phyloP scores from a whole-genome alignment of 30 jellyfish, hydroid and myxozoan species.

The Hydractinia symbiolongicarpus region DNA sequence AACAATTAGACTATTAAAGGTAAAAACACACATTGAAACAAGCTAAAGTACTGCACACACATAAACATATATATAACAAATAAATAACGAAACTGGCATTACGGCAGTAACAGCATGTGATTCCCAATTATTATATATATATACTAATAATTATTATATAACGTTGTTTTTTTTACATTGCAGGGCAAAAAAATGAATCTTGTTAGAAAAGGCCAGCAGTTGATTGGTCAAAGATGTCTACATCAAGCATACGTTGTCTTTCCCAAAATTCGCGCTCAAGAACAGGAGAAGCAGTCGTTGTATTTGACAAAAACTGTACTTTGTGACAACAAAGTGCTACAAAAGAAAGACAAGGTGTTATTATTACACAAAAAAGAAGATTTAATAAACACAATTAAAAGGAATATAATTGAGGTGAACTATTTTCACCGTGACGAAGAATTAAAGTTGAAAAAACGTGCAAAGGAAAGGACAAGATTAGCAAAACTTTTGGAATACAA shows the following conservation, averaged over 20 bases:
- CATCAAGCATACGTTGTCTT: constrained; percentile 10
- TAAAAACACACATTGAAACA: no score
- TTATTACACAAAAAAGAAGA: neutral
- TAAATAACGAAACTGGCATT: no score
- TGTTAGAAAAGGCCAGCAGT: neutral
- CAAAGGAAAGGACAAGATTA: constrained; percentile 1
- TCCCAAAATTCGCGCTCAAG: constrained; percentile 33
- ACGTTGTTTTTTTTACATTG: no score
- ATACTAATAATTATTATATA: no score
- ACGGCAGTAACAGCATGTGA: no score
- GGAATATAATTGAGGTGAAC: constrained; percentile 8
- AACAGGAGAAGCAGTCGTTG: constrained; percentile 59
- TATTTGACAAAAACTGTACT: constrained; percentile 51
- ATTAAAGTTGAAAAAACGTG: constrained; percentile 11
- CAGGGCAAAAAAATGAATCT: no score
- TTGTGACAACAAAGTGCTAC: neutral
- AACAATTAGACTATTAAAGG: no score
- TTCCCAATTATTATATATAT: no score
- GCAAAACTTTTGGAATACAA: neutral
- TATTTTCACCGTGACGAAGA: constrained; percentile 27
- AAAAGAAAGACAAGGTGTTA: neutral
- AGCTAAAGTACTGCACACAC: no score
- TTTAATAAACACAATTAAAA: neutral
- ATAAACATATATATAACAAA: no score
- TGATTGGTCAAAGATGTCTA: neutral